Evolutionary conservation across 2,113 vertebrate genomes (phyloP), one percentile per base, ranked within the genome.

Genomic region (Nicator chloris): DNA sequence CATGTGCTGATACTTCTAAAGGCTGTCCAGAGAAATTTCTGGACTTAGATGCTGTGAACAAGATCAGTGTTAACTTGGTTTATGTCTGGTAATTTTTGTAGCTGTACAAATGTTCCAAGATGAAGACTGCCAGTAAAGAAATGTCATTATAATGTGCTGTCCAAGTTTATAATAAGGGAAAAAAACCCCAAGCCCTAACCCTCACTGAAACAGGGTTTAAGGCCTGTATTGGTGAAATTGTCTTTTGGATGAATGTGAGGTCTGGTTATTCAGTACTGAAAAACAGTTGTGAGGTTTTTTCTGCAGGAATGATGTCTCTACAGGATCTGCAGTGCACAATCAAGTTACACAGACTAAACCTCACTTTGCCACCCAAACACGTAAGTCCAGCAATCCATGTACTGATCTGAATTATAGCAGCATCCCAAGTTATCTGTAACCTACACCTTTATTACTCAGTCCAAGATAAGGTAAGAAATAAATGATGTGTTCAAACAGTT

Each of bases 311-410:
- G 15, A 47, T 26, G 27, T 81, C 51, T 20, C 23, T 54, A 4
- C 26, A 39, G 1, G 5, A 61, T 39, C 22, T 65, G 37, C 16
- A 35, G 18, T 4, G 22, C 22, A 24, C 10, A 16, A 2, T 37
- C 21, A 47, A 42, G 27, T 65, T 60, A 31, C 31, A 65, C 37
- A 70, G 44, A 33, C 30, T 21, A 37, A 70, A 54, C 18, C 18
- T 64, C 59, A 33, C n/a, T 76, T 68, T 83, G 49, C 49, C 7
- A 27, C 60, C 45, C 10, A 23, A 24, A 24, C 15, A 37, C 0
- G 0, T 17, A 3, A 53, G 16, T 21, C 9, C 45, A 53, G 23
- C 54, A 70, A 4, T 5, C 9, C 1, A 6, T 10, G 24, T 49
- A 23, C 37, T 35, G 59, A 53, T 81, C 11, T 23, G 47, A 66